Conservation (phyloP, 2,797 vertebrate species). For the Oophaga sylvatica region DNA sequence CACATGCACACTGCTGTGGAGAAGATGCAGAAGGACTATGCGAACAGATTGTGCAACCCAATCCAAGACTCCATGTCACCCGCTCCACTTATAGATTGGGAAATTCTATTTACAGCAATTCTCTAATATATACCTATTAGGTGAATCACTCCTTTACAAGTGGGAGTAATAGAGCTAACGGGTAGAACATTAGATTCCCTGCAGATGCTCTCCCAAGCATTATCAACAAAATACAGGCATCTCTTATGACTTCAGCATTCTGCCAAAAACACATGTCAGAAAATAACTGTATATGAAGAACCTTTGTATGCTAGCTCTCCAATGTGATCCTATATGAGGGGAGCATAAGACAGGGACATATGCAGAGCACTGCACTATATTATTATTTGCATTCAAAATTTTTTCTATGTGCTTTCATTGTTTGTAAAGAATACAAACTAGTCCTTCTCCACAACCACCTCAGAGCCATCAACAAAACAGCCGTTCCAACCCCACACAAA, state of each 20-base stretch:
- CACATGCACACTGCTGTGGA: background rate
- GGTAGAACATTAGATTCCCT: background rate
- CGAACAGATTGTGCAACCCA: background rate
- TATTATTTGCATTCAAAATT: background rate
- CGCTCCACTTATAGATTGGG: background rate
- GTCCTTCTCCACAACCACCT: background rate
- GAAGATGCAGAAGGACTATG: background rate
- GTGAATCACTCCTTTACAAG: constrained; percentile 16
- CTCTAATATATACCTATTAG: constrained; percentile 16
- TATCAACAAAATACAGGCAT: background rate
- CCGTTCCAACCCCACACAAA: background rate
- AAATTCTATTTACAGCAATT: constrained; percentile 9
- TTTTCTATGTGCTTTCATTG: background rate
- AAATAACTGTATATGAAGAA: background rate
- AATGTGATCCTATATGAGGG: background rate
- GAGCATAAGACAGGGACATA: background rate
- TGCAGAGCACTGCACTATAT: background rate
- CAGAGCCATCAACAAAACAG: background rate
- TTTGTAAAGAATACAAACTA: background rate
- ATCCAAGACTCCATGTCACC: background rate
- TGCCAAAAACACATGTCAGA: background rate
- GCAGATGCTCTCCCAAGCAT: background rate
- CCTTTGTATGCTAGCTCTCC: background rate
- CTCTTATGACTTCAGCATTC: background rate
- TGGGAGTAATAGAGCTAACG: background rate